Percentiles rank a stretch among this genome's conserved stretches.
These are phyloP conservation scores for Diabrotica undecimpunctata DNA, from an alignment of 1,140 invertebrate genomes.

Conservation along the genomic window DNA sequence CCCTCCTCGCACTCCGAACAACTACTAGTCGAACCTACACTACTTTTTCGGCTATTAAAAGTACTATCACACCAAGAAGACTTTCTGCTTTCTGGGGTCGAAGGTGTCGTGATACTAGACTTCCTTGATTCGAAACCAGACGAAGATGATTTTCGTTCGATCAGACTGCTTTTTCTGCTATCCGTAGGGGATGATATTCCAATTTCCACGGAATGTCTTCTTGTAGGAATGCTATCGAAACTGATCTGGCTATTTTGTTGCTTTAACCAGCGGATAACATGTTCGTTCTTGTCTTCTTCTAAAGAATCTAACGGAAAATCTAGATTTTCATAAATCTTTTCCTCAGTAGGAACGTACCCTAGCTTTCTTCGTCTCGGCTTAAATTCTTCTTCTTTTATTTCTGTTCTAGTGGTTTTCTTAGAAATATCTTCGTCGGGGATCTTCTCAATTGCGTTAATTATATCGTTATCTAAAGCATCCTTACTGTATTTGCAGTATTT, in stretches of 20 bases:
- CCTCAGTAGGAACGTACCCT: constrained; percentile 41
- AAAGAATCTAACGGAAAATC: constrained; percentile 30
- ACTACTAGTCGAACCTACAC: constrained; percentile 54
- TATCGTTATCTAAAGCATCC: constrained; percentile 42
- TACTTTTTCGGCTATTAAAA: constrained; percentile 50
- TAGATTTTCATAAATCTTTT: constrained; percentile 44
- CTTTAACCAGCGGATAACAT: constrained; percentile 45
- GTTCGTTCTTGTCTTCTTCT: constrained; percentile 44
- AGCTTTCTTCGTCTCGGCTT: constrained; percentile 38
- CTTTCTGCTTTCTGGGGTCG: constrained; percentile 37
- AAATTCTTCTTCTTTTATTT: constrained; percentile 14
- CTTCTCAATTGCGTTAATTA: constrained; percentile 43
- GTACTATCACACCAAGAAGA: constrained; percentile 36
- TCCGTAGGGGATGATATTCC: constrained; percentile 37
- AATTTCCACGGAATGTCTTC: constrained; percentile 32
- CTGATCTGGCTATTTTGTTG: constrained; percentile 39
- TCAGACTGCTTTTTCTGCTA: constrained; percentile 38
- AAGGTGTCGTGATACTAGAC: constrained; percentile 39
- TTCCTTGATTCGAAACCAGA: constrained; percentile 41
- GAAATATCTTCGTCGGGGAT: constrained; percentile 29
- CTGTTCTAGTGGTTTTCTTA: constrained; percentile 1
- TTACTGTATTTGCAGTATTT: constrained; percentile 46
- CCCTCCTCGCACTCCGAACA: constrained; percentile 56
- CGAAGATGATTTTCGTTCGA: constrained; percentile 33
- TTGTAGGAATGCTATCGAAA: constrained; percentile 26